Conservation (phyloP, 2,888 invertebrate genomes). For the Athalia circularis region DNA sequence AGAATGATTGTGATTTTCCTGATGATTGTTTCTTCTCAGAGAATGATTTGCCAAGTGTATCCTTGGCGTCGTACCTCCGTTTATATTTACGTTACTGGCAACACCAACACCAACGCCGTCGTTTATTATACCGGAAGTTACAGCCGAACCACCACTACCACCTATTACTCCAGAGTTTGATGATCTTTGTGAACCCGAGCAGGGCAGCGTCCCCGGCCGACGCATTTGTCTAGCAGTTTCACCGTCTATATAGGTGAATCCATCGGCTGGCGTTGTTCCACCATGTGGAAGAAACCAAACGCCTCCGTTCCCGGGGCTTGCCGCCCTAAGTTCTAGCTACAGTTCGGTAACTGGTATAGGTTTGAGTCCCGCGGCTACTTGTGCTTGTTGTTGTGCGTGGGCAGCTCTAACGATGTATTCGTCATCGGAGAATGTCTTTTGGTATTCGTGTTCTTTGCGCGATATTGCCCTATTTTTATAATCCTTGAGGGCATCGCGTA, state of each 20-base stretch:
- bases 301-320: conserved; percentile 80
- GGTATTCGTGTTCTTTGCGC: conserved; percentile 91
- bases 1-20: conserved; percentile 27
- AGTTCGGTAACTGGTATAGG: conserved; percentile 94
- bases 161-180: background rate
- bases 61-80: conserved; percentile 27
- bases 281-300: conserved; percentile 83
- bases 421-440: conserved; percentile 92
- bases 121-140: background rate
- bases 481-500: conserved; percentile 88
- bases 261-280: conserved; percentile 81
- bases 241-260: conserved; percentile 85
- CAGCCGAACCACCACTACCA: conserved; percentile 3
- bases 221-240: conserved; percentile 78
- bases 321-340: conserved; percentile 97
- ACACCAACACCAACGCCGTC: background rate
- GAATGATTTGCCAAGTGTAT: conserved; percentile 63
- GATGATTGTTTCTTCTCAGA: conserved; percentile 54
- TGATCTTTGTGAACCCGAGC: conserved; percentile 48
- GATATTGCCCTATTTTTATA: conserved; percentile 84
- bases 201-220: conserved; percentile 73
- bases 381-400: conserved; percentile 72
- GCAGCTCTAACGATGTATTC: conserved; percentile 86
- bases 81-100: background rate
- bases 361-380: conserved; percentile 73